Conservation (phyloP, 2,888 invertebrate genomes). For the Zonitis immaculata region DNA sequence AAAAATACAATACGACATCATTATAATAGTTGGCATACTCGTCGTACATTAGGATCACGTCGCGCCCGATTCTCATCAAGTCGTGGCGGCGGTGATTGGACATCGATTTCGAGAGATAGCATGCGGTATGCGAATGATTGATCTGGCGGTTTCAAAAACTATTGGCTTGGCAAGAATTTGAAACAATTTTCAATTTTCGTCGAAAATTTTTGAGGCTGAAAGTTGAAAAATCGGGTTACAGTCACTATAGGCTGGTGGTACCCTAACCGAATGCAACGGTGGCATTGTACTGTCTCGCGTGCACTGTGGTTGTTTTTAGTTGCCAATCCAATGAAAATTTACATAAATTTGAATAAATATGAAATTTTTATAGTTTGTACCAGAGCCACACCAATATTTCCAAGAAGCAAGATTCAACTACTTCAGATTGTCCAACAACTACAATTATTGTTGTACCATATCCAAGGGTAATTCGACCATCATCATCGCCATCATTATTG, state of each 20-base stretch:
- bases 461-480: conserved; percentile 18
- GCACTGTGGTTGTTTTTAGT: too few species aligned
- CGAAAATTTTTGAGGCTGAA: too few species aligned
- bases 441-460: conserved; percentile 53
- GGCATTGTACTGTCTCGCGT: too few species aligned
- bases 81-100: conserved; percentile 77
- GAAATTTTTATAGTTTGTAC: conserved; percentile 24
- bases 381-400: conserved; percentile 43
- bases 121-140: conserved; percentile 60
- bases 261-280: too few species aligned
- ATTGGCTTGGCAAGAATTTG: too few species aligned
- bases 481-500: conserved; percentile 13
- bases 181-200: too few species aligned
- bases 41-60: conserved; percentile 57
- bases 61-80: conserved; percentile 60
- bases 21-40: conserved; percentile 69
- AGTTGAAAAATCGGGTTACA: too few species aligned
- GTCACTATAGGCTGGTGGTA: too few species aligned
- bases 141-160: conserved; percentile 1
- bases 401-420: conserved; percentile 67
- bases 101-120: conserved; percentile 69
- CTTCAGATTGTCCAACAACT: conserved; percentile 70
- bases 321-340: too few species aligned
- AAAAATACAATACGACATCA: conserved; percentile 76
- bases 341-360: conserved; percentile 10